Evolutionary conservation across 2,113 vertebrate genomes (phyloP), one percentile per base, ranked within the genome.

Genomic region (Prolemur simus): DNA sequence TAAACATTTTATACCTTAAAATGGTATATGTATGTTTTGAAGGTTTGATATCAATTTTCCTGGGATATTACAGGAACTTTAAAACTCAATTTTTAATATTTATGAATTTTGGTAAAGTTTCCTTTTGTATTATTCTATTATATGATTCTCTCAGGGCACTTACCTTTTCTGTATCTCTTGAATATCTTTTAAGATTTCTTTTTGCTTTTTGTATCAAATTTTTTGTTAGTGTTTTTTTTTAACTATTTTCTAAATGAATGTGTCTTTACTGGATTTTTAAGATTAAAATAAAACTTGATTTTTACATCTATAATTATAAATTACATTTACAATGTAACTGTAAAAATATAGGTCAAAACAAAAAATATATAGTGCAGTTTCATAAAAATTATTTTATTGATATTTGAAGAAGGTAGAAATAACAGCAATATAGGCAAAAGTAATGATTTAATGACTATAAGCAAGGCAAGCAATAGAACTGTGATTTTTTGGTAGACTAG

Each of bases 391-490:
- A 52, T 52, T 54, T 77, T 15, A 49, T 17, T 49, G 29, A 34
- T 77, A 15, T 76, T 49, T 76, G 29, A 76, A 76, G 74, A 74
- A 45, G 25, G 39, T 25, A 29, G 71, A 20, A 29, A 17, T 34
- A 20, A 76, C 9, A 32, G 4, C 29, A 77, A 34, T 32, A 34
- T 20, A 34, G 29, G 29, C 17, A 49, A 77, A 77, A 77, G 29
- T 18, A 49, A 6, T 32, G 29, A 32, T 34, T 27, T 76, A 32
- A 49, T 18, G 29, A 76, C 14, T 34, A 34, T 4, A 76, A 98
- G 98, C 97, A 98, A 98, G 98, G 98, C 97, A 98, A 98, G 94
- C 97, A 98, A 98, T 98, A 98, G 97, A 97, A 98, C 98, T 98
- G 95, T 98, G 98, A 97, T 98, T 98, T 97, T 98, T 98, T 98